A percentile compares a stretch with the other conserved stretches of the same genome.
These are phyloP conservation scores for Meriones psammophilus DNA, from an alignment of 2,797 vertebrate genomes.

Conservation along the genomic window DNA sequence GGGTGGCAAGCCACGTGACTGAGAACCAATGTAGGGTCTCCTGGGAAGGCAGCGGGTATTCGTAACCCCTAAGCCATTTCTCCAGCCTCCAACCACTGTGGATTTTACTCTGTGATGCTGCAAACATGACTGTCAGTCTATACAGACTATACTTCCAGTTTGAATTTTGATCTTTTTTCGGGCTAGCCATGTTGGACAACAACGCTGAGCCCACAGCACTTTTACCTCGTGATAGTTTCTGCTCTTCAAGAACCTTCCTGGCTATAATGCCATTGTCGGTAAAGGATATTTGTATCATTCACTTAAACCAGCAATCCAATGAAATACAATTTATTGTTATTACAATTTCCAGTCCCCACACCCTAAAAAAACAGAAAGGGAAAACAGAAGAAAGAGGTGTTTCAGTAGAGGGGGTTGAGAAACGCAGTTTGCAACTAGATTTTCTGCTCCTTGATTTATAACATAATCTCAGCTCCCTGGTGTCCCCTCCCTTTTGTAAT, in stretches of 20 bases:
- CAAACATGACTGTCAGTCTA: neutral
- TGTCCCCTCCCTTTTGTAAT: neutral
- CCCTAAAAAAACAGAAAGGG: neutral
- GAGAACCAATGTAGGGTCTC: neutral
- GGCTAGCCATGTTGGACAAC: neutral
- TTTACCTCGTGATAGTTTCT: neutral
- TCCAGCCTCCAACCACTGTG: neutral
- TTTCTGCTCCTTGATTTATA: conserved; percentile 37
- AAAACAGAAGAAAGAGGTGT: neutral
- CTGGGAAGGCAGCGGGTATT: neutral
- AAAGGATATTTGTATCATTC: neutral
- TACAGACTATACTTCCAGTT: neutral
- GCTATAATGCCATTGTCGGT: neutral
- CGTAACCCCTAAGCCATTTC: neutral
- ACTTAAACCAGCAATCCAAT: conserved; percentile 35
- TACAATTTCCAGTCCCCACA: conserved; percentile 30
- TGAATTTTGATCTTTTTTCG: neutral
- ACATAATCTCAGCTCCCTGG: conserved; percentile 10
- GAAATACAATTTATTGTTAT: conserved; percentile 46
- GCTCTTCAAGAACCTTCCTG: neutral
- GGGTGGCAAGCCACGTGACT: neutral
- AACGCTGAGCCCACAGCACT: neutral
- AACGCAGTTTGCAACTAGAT: neutral
- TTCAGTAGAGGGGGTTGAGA: neutral
- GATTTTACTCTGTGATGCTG: neutral